A percentile compares a stretch with the other conserved stretches of the same genome.
phyloP scores from a whole-genome alignment of 2,113 vertebrate genomes.

The Probosciger aterrimus region DNA sequence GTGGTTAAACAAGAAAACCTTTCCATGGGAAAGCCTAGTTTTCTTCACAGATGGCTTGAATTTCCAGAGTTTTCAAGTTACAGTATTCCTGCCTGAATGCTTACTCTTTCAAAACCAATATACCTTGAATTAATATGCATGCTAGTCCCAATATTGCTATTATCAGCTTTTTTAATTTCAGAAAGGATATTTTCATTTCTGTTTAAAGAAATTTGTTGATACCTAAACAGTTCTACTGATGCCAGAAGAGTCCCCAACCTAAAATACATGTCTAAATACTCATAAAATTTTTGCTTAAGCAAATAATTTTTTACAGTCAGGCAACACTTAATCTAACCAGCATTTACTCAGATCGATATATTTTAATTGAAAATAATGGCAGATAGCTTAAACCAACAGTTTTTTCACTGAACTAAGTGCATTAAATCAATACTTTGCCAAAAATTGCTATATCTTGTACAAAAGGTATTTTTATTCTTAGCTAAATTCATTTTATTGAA shows the following conservation, averaged over 20 bases:
- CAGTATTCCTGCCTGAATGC: not conserved
- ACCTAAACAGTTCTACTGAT: not conserved
- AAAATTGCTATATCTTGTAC: conserved; percentile 66
- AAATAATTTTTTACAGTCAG: conserved; percentile 58
- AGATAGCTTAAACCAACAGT: conserved; percentile 75
- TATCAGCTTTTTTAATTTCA: not conserved
- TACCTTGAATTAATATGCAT: not conserved
- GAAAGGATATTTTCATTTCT: conserved; percentile 11
- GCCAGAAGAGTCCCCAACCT: not conserved
- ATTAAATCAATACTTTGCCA: conserved; percentile 74
- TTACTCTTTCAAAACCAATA: not conserved
- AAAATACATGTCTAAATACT: conserved; percentile 14
- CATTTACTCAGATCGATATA: conserved; percentile 73
- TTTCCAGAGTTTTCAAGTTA: not conserved
- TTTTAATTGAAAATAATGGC: conserved; percentile 80
- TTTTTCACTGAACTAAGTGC: conserved; percentile 72
- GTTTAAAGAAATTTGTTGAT: conserved; percentile 22
- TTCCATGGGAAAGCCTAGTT: not conserved
- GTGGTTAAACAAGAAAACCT: not conserved
- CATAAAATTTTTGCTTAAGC: conserved; percentile 53
- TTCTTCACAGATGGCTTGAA: not conserved
- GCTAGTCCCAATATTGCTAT: not conserved
- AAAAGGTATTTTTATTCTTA: conserved; percentile 67
- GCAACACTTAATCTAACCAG: conserved; percentile 71
- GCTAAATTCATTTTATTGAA: conserved; percentile 48